Evolutionary conservation across 2,888 invertebrate genomes (phyloP).

Genomic region (Dugesia japonica): DNA sequence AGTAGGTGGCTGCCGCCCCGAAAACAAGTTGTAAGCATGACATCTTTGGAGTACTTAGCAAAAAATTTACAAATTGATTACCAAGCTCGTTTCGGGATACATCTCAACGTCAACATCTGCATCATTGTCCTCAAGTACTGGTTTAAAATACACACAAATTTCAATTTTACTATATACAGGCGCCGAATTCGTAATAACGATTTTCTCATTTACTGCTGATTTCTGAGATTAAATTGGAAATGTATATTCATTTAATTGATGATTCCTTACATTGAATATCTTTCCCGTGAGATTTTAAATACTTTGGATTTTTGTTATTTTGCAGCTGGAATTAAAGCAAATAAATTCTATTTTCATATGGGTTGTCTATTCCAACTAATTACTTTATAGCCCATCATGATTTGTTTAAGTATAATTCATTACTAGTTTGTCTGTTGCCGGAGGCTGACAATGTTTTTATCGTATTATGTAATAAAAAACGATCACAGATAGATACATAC

Average conservation of each 20-base stretch:
- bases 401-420: neutral
- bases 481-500: neutral
- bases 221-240: neutral
- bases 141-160: neutral
- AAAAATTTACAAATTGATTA: neutral
- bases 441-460: neutral
- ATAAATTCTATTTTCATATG: too few species aligned
- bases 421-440: neutral
- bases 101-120: neutral
- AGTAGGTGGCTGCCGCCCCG: neutral
- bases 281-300: too few species aligned
- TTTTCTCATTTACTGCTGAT: neutral
- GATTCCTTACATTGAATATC: neutral
- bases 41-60: neutral
- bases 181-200: neutral
- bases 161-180: neutral
- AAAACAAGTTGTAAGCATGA: neutral
- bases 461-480: neutral
- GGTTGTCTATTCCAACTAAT: neutral
- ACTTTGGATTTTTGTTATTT: neutral
- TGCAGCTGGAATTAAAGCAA: neutral
- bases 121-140: neutral
- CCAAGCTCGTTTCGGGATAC: neutral
- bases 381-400: neutral
- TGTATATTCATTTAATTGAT: neutral